These are phyloP conservation scores for Drosophila repletoides DNA, from an alignment of 1,140 invertebrate genomes.

Conservation along the genomic window DNA sequence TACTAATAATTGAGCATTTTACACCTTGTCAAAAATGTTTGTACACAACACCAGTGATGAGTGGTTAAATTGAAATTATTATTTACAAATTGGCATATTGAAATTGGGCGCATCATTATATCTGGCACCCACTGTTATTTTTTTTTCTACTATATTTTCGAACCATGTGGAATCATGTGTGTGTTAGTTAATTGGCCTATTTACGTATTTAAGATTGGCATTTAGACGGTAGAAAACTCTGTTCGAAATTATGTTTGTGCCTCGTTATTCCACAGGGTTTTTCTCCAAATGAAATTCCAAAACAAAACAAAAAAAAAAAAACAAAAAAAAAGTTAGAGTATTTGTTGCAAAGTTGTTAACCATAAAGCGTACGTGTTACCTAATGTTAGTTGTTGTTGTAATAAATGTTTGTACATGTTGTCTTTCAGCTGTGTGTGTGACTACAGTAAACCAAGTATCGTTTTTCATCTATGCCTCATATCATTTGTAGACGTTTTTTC, in stretches of 20 bases:
- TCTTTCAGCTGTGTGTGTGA: constrained; percentile 59
- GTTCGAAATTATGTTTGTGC: constrained; percentile 32
- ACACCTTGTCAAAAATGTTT: constrained; percentile 66
- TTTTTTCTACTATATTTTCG: constrained; percentile 23
- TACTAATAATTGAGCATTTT: constrained; percentile 63
- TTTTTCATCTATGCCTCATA: constrained; percentile 46
- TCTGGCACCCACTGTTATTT: constrained; percentile 28
- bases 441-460: constrained; percentile 29
- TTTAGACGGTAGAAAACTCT: constrained; percentile 12
- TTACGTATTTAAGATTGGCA: constrained; percentile 36
- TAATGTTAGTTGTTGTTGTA: constrained; percentile 78
- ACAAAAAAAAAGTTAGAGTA: constrained; percentile 8
- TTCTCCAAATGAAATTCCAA: constrained; percentile 4
- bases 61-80: constrained; percentile 48
- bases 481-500: constrained; percentile 56
- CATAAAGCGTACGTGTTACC: constrained; percentile 42
- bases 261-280: constrained; percentile 61
- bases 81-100: constrained; percentile 63
- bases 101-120: constrained; percentile 37
- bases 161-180: constrained; percentile 65
- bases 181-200: constrained; percentile 36
- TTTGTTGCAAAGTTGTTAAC: constrained; percentile 42
- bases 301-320: constrained; percentile 29
- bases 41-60: constrained; percentile 60
- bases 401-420: constrained; percentile 72